A percentile compares a stretch with the other conserved stretches of the same genome.
These are phyloP conservation scores for Gastrophysa polygoni DNA, from an alignment of 2,888 invertebrate genomes.

Conservation along the genomic window DNA sequence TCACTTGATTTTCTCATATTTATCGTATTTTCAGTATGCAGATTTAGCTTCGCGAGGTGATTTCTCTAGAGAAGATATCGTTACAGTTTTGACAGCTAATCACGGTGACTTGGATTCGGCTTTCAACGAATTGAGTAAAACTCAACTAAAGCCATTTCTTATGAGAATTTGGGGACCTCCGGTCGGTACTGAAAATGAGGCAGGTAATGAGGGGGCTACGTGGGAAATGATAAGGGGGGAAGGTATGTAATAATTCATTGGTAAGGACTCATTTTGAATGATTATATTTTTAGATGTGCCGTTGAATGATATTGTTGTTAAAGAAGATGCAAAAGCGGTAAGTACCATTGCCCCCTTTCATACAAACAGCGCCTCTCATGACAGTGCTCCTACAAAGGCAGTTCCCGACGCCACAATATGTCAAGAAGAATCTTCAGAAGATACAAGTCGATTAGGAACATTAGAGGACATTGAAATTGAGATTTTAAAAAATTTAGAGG, in stretches of 20 bases:
- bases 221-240: slow-evolving; percentile 50
- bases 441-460: slow-evolving; percentile 26
- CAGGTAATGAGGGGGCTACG: slow-evolving; percentile 57
- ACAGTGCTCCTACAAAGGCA: slow-evolving; percentile 30
- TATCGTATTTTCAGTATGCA: slow-evolving; percentile 59
- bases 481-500: slow-evolving; percentile 46
- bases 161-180: slow-evolving; percentile 83
- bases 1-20: neutral
- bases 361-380: slow-evolving; percentile 37
- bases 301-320: slow-evolving; percentile 22
- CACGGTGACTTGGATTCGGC: slow-evolving; percentile 77
- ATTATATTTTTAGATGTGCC: slow-evolving; percentile 22
- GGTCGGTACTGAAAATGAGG: slow-evolving; percentile 72
- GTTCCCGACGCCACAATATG: slow-evolving; percentile 9
- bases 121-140: slow-evolving; percentile 72
- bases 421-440: slow-evolving; percentile 21
- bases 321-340: slow-evolving; percentile 54
- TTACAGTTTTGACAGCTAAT: slow-evolving; percentile 72
- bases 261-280: neutral
- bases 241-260: slow-evolving; percentile 47
- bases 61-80: slow-evolving; percentile 73
- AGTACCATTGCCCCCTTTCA: slow-evolving; percentile 42
- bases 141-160: slow-evolving; percentile 77
- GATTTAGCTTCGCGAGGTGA: slow-evolving; percentile 70
- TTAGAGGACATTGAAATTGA: slow-evolving; percentile 44